Percentiles rank a stretch among this genome's conserved stretches.
phyloP scores from a whole-genome alignment of 2,797 vertebrate species.

The Clarias pachynema region DNA sequence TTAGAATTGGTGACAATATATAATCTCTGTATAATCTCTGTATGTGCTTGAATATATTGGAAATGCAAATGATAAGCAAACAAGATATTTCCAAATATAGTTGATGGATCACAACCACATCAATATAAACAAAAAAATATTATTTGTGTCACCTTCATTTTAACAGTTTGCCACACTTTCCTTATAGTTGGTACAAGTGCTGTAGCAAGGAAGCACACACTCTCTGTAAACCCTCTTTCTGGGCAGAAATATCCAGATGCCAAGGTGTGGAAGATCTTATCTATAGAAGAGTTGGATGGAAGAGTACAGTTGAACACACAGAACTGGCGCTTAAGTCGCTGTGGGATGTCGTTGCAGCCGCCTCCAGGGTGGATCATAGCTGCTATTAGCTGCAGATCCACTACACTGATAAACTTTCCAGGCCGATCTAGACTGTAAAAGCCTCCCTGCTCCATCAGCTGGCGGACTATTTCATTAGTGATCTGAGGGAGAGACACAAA shows the following conservation, averaged over 20 bases:
- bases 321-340: slow-evolving; percentile 86
- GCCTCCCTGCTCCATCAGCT: slow-evolving; percentile 86
- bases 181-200: slow-evolving; percentile 68
- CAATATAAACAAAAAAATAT: not conserved
- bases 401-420: slow-evolving; percentile 81
- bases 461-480: slow-evolving; percentile 61
- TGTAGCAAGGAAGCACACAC: not conserved
- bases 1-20: not conserved
- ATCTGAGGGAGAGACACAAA: not conserved
- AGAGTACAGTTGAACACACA: slow-evolving; percentile 84
- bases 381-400: slow-evolving; percentile 79
- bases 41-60: too few species aligned
- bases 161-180: slow-evolving; percentile 81
- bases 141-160: not conserved
- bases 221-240: not conserved
- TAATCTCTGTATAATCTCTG: too few species aligned
- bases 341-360: slow-evolving; percentile 84
- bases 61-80: too few species aligned
- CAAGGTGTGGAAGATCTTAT: slow-evolving; percentile 81
- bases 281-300: slow-evolving; percentile 83
- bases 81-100: too few species aligned
- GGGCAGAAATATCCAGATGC: slow-evolving; percentile 83
- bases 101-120: too few species aligned
- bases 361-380: slow-evolving; percentile 88
- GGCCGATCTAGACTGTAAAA: slow-evolving; percentile 86